Percentiles rank a stretch among this genome's conserved stretches.
These are phyloP conservation scores for Psittacula derbiana DNA, from an alignment of 2,797 vertebrate species.

Conservation along the genomic window DNA sequence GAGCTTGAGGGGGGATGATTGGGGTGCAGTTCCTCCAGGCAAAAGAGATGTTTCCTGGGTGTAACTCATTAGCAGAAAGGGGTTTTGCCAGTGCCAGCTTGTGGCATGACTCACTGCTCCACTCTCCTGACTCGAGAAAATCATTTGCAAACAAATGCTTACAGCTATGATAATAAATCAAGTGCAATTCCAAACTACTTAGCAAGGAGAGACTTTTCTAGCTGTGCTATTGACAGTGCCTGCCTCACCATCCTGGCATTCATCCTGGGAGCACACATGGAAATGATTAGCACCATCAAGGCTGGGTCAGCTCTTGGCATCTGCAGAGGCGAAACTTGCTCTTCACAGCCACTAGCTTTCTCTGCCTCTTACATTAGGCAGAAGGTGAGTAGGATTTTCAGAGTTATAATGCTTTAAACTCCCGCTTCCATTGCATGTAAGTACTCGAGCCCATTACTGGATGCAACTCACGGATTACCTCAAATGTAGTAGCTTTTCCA, in stretches of 20 bases:
- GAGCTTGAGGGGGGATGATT: not conserved
- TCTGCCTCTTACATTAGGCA: not conserved
- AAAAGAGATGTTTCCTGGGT: not conserved
- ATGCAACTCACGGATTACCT: accelerated
- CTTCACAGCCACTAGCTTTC: not conserved
- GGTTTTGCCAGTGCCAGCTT: not conserved
- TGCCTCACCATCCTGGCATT: not conserved
- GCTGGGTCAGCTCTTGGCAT: not conserved
- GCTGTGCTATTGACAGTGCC: not conserved
- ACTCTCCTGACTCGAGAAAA: not conserved
- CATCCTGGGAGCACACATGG: accelerated
- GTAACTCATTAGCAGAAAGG: not conserved
- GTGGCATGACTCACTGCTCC: not conserved
- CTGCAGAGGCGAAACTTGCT: not conserved
- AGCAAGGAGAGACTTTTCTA: not conserved
- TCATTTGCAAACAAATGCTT: not conserved
- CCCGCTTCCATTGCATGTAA: not conserved
- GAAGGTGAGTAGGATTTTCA: not conserved
- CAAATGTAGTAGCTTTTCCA: not conserved
- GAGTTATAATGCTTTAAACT: not conserved
- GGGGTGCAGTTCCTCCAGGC: not conserved
- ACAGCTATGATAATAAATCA: not conserved
- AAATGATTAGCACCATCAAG: accelerated
- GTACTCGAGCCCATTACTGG: not conserved
- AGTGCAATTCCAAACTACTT: not conserved